Evolutionary conservation across 2,797 vertebrate species (phyloP).

Genomic region (Enteromius treurensis): DNA sequence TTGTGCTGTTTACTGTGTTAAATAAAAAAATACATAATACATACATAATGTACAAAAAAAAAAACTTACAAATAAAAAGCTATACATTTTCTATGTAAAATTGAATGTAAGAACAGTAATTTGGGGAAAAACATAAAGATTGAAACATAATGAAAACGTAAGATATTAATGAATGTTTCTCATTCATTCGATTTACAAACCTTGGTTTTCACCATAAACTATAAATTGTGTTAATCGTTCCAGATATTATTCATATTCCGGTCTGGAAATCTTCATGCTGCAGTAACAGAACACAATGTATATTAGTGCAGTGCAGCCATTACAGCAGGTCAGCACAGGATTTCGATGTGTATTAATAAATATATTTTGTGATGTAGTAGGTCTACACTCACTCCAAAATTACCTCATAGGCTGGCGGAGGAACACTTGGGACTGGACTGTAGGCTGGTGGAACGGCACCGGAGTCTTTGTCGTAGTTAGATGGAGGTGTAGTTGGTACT

Average conservation of each 20-base stretch:
- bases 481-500: background rate
- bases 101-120: background rate
- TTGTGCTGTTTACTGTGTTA: background rate
- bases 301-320: background rate
- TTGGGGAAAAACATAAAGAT: background rate
- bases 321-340: background rate
- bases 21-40: background rate
- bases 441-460: background rate
- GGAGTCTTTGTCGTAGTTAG: background rate
- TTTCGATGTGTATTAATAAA: background rate
- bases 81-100: background rate
- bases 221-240: background rate
- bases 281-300: background rate
- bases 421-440: background rate
- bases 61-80: too few species aligned
- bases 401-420: background rate
- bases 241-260: background rate
- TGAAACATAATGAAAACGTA: background rate
- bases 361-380: background rate
- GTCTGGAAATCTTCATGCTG: constrained; percentile 9
- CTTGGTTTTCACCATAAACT: background rate
- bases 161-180: background rate
- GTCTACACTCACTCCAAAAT: background rate
- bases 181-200: background rate
- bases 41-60: background rate